Percentiles rank a stretch among this genome's conserved stretches.
Evolutionary conservation across 2,113 vertebrate genomes (phyloP).

Genomic region (Gorsachius goisagi): DNA sequence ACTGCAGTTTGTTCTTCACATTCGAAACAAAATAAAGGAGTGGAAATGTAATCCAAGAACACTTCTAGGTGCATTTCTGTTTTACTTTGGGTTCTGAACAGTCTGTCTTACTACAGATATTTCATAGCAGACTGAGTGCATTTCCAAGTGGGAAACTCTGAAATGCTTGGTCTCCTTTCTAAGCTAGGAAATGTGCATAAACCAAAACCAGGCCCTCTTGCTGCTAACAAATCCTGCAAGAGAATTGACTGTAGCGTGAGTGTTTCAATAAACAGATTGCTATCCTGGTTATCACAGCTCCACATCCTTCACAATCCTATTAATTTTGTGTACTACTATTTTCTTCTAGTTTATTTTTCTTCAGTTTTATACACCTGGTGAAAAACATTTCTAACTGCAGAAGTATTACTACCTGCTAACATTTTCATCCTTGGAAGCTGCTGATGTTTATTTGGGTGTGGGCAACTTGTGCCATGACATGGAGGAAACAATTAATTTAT

Average conservation of each 20-base stretch:
- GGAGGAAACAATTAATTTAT: neutral
- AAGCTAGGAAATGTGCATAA: neutral
- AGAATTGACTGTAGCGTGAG: neutral
- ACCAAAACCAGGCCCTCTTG: neutral
- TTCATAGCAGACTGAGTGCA: neutral
- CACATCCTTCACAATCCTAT: neutral
- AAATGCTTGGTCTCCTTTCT: neutral
- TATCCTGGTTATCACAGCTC: neutral
- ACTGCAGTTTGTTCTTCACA: neutral
- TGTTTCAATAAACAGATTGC: neutral
- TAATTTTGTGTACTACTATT: neutral
- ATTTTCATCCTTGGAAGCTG: neutral
- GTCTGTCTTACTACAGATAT: neutral
- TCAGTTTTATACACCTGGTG: neutral
- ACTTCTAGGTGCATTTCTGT: neutral
- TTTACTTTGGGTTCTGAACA: neutral
- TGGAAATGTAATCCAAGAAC: neutral
- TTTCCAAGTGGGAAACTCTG: neutral
- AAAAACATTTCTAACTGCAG: neutral
- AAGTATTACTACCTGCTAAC: neutral
- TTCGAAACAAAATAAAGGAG: neutral
- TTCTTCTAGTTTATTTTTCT: neutral
- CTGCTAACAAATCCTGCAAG: neutral
- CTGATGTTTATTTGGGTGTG: neutral
- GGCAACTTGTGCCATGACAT: fast-evolving